These are phyloP conservation scores for Anagyrus pseudococci DNA, from an alignment of 2,888 invertebrate genomes.

Conservation along the genomic window DNA sequence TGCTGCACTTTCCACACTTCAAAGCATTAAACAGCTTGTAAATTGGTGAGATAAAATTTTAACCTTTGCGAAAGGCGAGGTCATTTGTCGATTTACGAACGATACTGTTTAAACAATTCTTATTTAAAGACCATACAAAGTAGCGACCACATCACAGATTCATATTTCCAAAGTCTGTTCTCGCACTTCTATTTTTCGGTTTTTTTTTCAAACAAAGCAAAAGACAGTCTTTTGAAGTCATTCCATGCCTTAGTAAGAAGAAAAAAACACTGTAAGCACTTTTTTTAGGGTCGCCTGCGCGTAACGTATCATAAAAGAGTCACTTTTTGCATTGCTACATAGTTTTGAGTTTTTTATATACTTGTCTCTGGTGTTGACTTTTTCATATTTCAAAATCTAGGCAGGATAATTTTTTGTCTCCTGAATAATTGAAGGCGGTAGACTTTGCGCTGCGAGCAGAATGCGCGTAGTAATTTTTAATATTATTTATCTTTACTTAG, in stretches of 20 bases:
- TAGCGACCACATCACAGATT: conserved; percentile 37
- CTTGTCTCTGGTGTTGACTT: conserved; percentile 34
- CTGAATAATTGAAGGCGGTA: conserved; percentile 21
- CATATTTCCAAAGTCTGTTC: conserved; percentile 29
- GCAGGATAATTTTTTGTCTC: conserved; percentile 34
- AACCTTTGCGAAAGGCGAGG: conserved; percentile 44
- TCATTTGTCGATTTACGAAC: conserved; percentile 43
- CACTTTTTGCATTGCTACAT: conserved; percentile 28
- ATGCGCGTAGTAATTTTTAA: conserved; percentile 33
- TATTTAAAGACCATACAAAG: conserved; percentile 38
- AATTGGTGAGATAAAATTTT: conserved; percentile 41
- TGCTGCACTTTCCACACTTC: conserved; percentile 46
- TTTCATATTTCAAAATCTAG: conserved; percentile 36
- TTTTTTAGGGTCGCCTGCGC: conserved; percentile 26
- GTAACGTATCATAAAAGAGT: conserved; percentile 31
- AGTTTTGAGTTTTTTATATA: conserved; percentile 7
- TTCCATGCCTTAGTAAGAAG: conserved; percentile 28
- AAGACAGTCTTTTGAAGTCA: conserved; percentile 38
- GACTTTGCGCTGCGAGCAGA: conserved; percentile 19
- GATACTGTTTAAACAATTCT: conserved; percentile 44
- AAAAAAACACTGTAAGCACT: conserved; percentile 35
- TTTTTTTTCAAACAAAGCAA: conserved; percentile 33
- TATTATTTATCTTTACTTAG: conserved; percentile 16
- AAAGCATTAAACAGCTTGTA: conserved; percentile 43
- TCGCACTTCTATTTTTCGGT: conserved; percentile 34